phyloP scores from a whole-genome alignment of 1,140 invertebrate species.

The Thalassaphorura encarpata region DNA sequence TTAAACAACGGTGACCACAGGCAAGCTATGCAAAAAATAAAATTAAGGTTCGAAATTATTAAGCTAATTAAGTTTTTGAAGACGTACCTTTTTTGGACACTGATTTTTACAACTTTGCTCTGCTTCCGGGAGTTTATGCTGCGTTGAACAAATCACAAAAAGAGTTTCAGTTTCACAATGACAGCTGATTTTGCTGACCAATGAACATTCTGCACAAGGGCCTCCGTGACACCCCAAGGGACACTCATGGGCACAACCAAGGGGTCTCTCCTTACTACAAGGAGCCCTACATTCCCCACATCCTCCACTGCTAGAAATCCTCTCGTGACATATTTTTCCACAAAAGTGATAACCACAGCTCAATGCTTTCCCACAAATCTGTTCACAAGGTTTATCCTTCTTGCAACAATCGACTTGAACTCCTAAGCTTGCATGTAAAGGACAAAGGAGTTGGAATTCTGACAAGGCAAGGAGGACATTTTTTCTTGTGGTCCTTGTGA shows the following conservation, averaged over 20 bases:
- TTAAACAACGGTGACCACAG: slow-evolving; percentile 60
- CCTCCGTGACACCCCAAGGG: slow-evolving; percentile 43
- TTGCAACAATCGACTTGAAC: slow-evolving; percentile 30
- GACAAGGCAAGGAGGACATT: no score
- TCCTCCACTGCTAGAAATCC: slow-evolving; percentile 41
- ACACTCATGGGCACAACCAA: slow-evolving; percentile 70
- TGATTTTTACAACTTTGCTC: slow-evolving; percentile 57
- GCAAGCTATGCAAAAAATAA: slow-evolving; percentile 38
- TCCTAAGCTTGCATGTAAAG: slow-evolving; percentile 13
- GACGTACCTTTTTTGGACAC: slow-evolving; percentile 68
- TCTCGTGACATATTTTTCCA: slow-evolving; percentile 17
- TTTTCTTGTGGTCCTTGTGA: no score
- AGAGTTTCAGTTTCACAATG: slow-evolving; percentile 27
- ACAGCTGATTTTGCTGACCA: slow-evolving; percentile 25
- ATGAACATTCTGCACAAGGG: slow-evolving; percentile 36
- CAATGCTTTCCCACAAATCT: slow-evolving; percentile 36
- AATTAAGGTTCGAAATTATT: slow-evolving; percentile 7
- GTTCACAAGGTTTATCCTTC: slow-evolving; percentile 37
- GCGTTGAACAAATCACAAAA: slow-evolving; percentile 22
- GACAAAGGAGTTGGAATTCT: no score
- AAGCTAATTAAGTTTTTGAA: slow-evolving; percentile 17
- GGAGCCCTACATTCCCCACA: slow-evolving; percentile 62
- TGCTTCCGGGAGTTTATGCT: slow-evolving; percentile 18
- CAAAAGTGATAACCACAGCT: slow-evolving; percentile 31
- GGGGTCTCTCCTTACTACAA: slow-evolving; percentile 56